These are phyloP conservation scores for Lamprotornis superbus DNA, from an alignment of 2,113 vertebrate species.

Conservation along the genomic window DNA sequence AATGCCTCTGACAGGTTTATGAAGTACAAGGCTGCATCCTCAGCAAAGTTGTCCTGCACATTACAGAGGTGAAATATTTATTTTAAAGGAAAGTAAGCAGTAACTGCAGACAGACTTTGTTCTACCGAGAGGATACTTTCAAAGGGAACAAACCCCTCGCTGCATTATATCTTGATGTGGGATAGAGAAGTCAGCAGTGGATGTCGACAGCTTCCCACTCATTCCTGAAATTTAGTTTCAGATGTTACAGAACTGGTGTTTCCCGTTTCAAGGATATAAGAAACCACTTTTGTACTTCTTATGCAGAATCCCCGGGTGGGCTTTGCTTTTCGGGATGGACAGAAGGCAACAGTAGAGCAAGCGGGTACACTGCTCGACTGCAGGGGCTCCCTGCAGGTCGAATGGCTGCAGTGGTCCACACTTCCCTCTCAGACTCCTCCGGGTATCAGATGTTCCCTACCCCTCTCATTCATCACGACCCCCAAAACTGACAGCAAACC, in stretches of 20 bases:
- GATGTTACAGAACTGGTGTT: neutral
- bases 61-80: neutral
- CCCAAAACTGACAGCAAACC: neutral
- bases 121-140: neutral
- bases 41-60: constrained; percentile 10
- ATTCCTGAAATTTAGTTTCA: neutral
- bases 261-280: neutral
- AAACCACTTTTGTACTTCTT: neutral
- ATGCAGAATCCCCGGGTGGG: neutral
- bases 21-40: neutral
- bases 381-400: constrained; percentile 31
- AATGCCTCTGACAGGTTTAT: neutral
- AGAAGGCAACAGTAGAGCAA: neutral
- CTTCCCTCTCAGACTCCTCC: neutral
- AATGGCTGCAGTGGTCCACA: neutral
- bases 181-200: neutral
- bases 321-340: neutral
- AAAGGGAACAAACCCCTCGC: neutral
- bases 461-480: neutral
- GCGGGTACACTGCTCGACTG: neutral
- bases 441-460: neutral
- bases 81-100: neutral
- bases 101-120: neutral
- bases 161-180: neutral
- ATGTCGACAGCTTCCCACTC: neutral